Percentiles rank a stretch among this genome's conserved stretches.
phyloP scores from a whole-genome alignment of 1,140 invertebrate species.

The Bombus affinis region DNA sequence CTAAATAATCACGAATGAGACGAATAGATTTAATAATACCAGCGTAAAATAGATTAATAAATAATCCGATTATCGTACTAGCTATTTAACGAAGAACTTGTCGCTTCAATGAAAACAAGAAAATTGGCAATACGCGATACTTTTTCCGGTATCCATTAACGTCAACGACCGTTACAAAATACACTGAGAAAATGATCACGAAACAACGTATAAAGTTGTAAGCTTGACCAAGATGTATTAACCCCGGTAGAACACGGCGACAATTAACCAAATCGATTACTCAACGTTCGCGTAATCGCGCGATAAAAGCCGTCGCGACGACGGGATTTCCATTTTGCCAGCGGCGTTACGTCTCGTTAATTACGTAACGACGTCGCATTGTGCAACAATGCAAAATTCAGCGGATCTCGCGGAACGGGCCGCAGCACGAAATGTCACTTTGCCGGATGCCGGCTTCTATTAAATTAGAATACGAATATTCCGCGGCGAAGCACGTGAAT shows the following conservation, averaged over 20 bases:
- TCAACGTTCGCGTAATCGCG: constrained; percentile 1
- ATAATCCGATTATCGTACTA: not conserved
- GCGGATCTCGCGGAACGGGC: not conserved
- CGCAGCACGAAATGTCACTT: constrained; percentile 26
- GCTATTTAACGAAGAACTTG: not conserved
- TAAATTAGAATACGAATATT: constrained; percentile 44
- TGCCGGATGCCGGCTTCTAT: constrained; percentile 22
- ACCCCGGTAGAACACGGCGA: no score
- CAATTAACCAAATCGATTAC: constrained; percentile 15
- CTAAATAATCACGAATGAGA: not conserved
- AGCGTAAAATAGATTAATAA: not conserved
- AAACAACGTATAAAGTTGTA: not conserved
- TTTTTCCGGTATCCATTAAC: not conserved
- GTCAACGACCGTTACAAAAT: no score
- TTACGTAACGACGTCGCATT: constrained; percentile 16
- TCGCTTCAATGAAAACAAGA: not conserved
- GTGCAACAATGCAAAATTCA: constrained; percentile 19
- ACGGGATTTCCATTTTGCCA: not conserved
- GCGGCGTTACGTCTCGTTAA: not conserved
- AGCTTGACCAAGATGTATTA: not conserved
- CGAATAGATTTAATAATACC: not conserved
- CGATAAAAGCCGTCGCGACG: constrained; percentile 12
- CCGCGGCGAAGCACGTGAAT: constrained; percentile 54
- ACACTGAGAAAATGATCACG: not conserved
- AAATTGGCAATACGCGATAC: not conserved